Percentiles rank a stretch among this genome's conserved stretches.
These are phyloP conservation scores for Caenorhabditis zanzibari DNA, from an alignment of 2,888 invertebrate genomes.

Conservation along the genomic window DNA sequence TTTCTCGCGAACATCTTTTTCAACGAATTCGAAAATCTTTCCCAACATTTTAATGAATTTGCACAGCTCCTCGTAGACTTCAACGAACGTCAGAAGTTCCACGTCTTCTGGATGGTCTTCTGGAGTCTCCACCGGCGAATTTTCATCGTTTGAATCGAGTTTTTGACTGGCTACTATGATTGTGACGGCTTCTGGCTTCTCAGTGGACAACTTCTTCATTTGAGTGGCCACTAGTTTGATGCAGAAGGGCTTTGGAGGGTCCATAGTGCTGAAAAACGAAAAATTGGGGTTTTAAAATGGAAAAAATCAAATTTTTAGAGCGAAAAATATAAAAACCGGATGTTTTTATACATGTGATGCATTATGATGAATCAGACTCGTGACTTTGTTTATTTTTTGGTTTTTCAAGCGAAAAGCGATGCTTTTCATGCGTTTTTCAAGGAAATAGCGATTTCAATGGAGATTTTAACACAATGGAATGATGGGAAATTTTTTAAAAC, in stretches of 20 bases:
- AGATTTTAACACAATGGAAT: neutral
- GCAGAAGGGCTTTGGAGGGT: slow-evolving; percentile 40
- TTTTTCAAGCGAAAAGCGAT: neutral
- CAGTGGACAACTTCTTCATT: slow-evolving; percentile 45
- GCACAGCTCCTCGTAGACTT: slow-evolving; percentile 60
- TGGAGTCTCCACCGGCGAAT: neutral
- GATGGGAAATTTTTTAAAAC: too few relatives aligned
- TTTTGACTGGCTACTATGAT: neutral
- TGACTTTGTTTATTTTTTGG: neutral
- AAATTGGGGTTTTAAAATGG: neutral
- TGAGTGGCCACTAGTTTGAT: slow-evolving; percentile 61
- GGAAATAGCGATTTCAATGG: neutral
- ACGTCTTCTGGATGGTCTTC: slow-evolving; percentile 48
- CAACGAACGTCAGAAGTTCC: slow-evolving; percentile 49
- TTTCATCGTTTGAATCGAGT: slow-evolving; percentile 11
- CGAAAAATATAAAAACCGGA: too few relatives aligned
- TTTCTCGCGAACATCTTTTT: slow-evolving; percentile 67
- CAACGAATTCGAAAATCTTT: slow-evolving; percentile 73
- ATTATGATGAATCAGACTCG: slow-evolving; percentile 6
- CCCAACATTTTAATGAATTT: slow-evolving; percentile 71
- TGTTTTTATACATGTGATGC: neutral
- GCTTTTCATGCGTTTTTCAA: neutral
- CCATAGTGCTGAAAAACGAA: neutral
- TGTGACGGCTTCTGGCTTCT: neutral
- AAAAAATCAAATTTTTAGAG: too few relatives aligned